Evolutionary conservation across 2,113 vertebrate genomes (phyloP).

Genomic region (Dipodomys stephensi): DNA sequence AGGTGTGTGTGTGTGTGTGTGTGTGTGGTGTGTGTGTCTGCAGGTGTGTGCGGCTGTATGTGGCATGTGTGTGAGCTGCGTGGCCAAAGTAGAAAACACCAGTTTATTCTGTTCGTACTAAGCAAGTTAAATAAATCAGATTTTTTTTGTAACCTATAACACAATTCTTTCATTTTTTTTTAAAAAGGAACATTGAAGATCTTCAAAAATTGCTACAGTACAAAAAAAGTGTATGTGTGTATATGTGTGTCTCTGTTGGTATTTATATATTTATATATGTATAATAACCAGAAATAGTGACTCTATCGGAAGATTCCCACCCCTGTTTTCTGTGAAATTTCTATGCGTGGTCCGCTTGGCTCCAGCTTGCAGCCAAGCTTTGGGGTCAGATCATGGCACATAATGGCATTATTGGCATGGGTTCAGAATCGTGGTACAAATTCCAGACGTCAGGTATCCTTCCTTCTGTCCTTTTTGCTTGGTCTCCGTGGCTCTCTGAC

Average conservation of each 20-base stretch:
- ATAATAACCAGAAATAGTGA: constrained; percentile 85
- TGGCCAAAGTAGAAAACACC: constrained; percentile 86
- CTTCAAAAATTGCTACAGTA: constrained; percentile 91
- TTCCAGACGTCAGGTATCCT: constrained; percentile 81
- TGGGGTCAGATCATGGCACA: constrained; percentile 96
- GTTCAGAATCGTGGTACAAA: constrained; percentile 93
- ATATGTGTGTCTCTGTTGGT: constrained; percentile 79
- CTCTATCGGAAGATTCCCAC: constrained; percentile 83
- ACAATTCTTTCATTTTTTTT: constrained; percentile 77
- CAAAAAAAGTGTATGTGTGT: constrained; percentile 83
- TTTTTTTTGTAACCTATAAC: constrained; percentile 79
- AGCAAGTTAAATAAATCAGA: constrained; percentile 84
- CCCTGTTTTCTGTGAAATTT: constrained; percentile 69
- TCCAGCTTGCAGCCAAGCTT: constrained; percentile 77
- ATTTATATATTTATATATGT: constrained; percentile 84
- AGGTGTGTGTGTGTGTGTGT: constrained; percentile 66
- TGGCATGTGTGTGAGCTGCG: constrained; percentile 34
- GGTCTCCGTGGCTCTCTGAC: constrained; percentile 10
- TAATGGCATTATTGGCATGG: constrained; percentile 99
- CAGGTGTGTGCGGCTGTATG: background rate
- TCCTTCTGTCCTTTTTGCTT: constrained; percentile 59
- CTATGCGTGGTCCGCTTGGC: constrained; percentile 63
- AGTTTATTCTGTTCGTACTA: constrained; percentile 78
- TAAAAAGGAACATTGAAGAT: constrained; percentile 88
- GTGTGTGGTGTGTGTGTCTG: background rate